Percentiles rank a stretch among this genome's conserved stretches.
Conservation (phyloP, 2,888 invertebrate genomes). For the Odontomyia ornata region DNA sequence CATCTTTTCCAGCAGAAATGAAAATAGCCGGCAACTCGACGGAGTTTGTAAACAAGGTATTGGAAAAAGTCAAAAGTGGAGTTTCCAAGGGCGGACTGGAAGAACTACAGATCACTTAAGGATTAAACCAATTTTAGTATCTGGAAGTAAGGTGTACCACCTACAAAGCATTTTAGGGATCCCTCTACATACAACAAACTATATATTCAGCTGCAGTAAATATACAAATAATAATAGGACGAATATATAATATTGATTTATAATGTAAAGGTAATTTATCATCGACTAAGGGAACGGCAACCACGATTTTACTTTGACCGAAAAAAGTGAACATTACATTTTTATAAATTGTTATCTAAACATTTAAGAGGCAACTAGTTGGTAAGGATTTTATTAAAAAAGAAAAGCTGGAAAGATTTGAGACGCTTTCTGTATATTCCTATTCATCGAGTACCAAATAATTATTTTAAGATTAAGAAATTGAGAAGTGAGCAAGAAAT, state of each 20-base stretch:
- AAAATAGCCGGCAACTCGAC: constrained; percentile 92
- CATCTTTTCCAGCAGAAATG: constrained; percentile 68
- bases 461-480: not conserved
- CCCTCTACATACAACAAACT: not conserved
- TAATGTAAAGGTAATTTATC: constrained; percentile 25
- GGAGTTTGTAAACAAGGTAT: constrained; percentile 91
- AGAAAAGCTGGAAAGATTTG: not conserved
- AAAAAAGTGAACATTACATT: not conserved
- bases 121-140: not conserved
- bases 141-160: not conserved
- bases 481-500: not conserved
- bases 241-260: not conserved
- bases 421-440: not conserved
- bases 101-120: constrained; percentile 69
- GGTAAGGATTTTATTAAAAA: not conserved
- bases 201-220: not conserved
- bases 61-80: constrained; percentile 86
- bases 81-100: constrained; percentile 80
- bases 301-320: not conserved
- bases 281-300: not conserved
- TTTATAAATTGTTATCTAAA: constrained; percentile 16
- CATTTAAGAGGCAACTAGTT: constrained; percentile 21
- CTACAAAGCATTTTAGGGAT: constrained; percentile 41
- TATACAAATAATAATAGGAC: not conserved
- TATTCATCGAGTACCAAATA: not conserved